phyloP scores from a whole-genome alignment of 2,888 invertebrate species.

The Lymantria dispar region DNA sequence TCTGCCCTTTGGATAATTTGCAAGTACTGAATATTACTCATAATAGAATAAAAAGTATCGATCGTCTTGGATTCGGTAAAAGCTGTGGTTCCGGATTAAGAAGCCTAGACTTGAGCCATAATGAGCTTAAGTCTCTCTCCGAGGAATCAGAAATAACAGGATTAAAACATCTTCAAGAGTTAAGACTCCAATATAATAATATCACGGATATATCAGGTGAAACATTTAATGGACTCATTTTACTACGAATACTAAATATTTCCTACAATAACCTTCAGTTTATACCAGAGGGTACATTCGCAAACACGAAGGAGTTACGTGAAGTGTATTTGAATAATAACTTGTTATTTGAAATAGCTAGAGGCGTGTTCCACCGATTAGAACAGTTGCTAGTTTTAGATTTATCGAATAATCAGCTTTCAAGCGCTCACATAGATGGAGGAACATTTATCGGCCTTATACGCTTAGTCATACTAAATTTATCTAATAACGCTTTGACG shows the following conservation, averaged over 20 bases:
- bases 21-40: conserved; percentile 91
- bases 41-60: conserved; percentile 90
- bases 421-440: conserved; percentile 92
- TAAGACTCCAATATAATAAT: conserved; percentile 91
- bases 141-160: conserved; percentile 90
- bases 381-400: conserved; percentile 94
- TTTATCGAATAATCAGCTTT: conserved; percentile 92
- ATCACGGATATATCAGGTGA: conserved; percentile 90
- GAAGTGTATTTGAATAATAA: conserved; percentile 95
- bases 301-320: conserved; percentile 90
- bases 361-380: conserved; percentile 91
- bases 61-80: conserved; percentile 87
- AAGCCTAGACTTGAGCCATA: conserved; percentile 90
- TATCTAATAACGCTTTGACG: conserved; percentile 92
- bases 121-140: conserved; percentile 87
- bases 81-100: conserved; percentile 87
- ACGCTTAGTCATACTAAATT: conserved; percentile 91
- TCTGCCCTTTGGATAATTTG: conserved; percentile 90
- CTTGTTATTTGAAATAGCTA: conserved; percentile 91
- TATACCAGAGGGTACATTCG: conserved; percentile 91
- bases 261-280: conserved; percentile 92
- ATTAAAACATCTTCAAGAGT: conserved; percentile 88
- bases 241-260: conserved; percentile 91
- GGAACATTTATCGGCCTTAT: conserved; percentile 93
- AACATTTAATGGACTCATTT: conserved; percentile 89